These are phyloP conservation scores for Ciona savignyi DNA, from an alignment of 23 tunicate species.

Conservation along the genomic window DNA sequence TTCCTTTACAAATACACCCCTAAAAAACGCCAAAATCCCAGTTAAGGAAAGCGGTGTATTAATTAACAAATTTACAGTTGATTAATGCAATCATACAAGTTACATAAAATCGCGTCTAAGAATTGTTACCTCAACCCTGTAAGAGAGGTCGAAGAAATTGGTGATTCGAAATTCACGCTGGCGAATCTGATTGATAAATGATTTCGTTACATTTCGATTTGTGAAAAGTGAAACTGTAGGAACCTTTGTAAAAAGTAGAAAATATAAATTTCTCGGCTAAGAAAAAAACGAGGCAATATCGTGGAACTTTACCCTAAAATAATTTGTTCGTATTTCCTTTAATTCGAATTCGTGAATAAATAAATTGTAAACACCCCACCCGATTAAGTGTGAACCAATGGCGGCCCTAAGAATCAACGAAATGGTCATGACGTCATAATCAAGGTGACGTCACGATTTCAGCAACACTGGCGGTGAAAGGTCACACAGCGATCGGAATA, in stretches of 20 bases:
- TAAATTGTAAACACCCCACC: neutral
- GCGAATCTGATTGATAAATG: too few species aligned
- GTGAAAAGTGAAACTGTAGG: neutral
- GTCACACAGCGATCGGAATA: neutral
- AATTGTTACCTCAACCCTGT: neutral
- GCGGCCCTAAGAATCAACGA: neutral
- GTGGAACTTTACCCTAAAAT: neutral
- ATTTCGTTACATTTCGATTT: too few species aligned
- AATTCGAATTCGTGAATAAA: neutral
- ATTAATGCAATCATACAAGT: neutral
- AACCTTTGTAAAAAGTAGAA: neutral
- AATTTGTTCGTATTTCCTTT: neutral
- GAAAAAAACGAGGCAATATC: neutral
- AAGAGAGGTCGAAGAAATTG: too few species aligned
- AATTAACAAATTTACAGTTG: neutral
- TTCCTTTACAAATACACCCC: too few species aligned
- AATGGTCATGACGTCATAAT: neutral
- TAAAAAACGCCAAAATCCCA: too few species aligned
- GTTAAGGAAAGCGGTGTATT: too few species aligned
- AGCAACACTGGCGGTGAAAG: conserved; percentile 1
- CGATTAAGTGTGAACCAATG: neutral
- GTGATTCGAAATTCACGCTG: too few species aligned
- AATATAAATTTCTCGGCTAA: neutral
- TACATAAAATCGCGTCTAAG: neutral
- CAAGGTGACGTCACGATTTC: neutral